These are phyloP conservation scores for Erethizon dorsatum DNA, from an alignment of 2,797 vertebrate species.

Conservation along the genomic window DNA sequence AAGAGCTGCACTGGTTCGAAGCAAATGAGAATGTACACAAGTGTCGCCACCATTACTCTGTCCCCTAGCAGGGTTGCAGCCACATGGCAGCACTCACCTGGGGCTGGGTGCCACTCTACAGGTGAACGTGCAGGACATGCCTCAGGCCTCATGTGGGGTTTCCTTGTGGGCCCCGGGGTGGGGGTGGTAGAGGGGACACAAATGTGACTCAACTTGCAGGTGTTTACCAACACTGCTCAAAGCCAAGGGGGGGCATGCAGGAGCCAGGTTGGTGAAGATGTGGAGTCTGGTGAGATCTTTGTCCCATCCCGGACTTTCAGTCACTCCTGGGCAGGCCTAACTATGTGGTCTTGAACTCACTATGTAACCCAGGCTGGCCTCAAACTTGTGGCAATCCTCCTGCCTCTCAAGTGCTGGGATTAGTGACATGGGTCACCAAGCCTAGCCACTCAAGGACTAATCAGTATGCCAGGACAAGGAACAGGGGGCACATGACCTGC, in stretches of 20 bases:
- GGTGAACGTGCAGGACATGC: not conserved
- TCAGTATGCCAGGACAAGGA: fast-evolving
- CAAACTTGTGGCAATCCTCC: not conserved
- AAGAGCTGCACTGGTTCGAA: not conserved
- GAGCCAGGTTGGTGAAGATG: not conserved
- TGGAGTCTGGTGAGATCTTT: not conserved
- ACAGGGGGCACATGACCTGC: fast-evolving
- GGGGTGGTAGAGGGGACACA: no score
- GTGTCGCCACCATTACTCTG: fast-evolving
- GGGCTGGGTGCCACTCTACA: not conserved
- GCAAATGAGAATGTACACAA: fast-evolving
- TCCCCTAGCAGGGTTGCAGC: not conserved
- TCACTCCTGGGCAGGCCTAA: not conserved
- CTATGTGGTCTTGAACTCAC: not conserved
- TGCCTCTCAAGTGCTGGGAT: not conserved
- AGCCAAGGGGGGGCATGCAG: fast-evolving
- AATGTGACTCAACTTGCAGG: no score
- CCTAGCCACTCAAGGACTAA: not conserved
- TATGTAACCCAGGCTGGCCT: not conserved
- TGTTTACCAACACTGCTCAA: not conserved
- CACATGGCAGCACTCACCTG: not conserved
- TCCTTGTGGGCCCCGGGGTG: not conserved
- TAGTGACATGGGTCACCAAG: not conserved
- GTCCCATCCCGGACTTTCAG: not conserved
- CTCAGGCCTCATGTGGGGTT: fast-evolving